These are phyloP conservation scores for Agonopterix heracliana DNA, from an alignment of 2,888 invertebrate species.

Conservation along the genomic window DNA sequence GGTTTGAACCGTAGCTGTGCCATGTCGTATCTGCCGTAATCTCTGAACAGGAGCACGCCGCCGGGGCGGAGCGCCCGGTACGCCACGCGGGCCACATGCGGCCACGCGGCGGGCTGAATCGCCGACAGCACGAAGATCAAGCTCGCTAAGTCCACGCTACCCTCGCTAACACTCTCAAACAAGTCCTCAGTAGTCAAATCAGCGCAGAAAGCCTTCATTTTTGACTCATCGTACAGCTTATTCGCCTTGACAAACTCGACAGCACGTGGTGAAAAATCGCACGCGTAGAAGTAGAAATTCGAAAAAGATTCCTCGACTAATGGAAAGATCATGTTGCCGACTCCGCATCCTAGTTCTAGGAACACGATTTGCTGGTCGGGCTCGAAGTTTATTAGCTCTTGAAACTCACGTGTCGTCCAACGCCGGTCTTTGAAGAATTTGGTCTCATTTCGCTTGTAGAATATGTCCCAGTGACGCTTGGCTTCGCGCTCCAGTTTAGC, in stretches of 20 bases:
- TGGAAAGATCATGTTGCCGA: constrained; percentile 97
- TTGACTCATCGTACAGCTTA: constrained; percentile 78
- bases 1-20: constrained; percentile 95
- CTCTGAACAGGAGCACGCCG: constrained; percentile 90
- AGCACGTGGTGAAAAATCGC: constrained; percentile 95
- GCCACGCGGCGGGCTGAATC: constrained; percentile 91
- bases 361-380: constrained; percentile 76
- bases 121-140: constrained; percentile 97
- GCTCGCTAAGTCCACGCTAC: constrained; percentile 86
- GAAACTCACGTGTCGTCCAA: constrained; percentile 97
- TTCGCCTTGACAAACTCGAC: constrained; percentile 87
- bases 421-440: constrained; percentile 96
- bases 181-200: constrained; percentile 87
- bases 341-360: constrained; percentile 95
- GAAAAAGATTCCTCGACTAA: constrained; percentile 84
- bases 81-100: constrained; percentile 78
- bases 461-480: constrained; percentile 95
- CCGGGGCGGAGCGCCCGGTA: constrained; percentile 80
- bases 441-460: constrained; percentile 95
- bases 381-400: constrained; percentile 80
- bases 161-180: constrained; percentile 65
- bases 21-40: constrained; percentile 97
- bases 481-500: constrained; percentile 87
- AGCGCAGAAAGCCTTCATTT: constrained; percentile 87
- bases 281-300: constrained; percentile 85